Percentiles rank a stretch among this genome's conserved stretches.
phyloP scores from a whole-genome alignment of 2,888 invertebrate species.

The Hesperia comma region DNA sequence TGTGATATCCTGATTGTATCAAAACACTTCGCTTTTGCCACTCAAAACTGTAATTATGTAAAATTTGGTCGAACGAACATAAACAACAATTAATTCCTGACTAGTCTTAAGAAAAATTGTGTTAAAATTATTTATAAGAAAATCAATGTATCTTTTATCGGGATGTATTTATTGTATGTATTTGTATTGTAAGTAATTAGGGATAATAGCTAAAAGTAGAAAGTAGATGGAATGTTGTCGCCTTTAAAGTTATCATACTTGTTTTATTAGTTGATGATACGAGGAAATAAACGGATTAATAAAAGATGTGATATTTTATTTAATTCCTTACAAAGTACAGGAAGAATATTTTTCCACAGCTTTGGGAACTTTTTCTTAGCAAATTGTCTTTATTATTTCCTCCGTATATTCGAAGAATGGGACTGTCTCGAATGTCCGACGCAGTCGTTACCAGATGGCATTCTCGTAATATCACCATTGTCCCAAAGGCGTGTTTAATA shows the following conservation, averaged over 20 bases:
- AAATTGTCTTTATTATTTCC: conserved; percentile 40
- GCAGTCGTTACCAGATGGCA: conserved; percentile 33
- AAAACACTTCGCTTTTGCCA: conserved; percentile 51
- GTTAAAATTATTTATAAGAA: conserved; percentile 60
- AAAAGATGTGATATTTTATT: conserved; percentile 13
- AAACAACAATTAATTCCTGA: conserved; percentile 59
- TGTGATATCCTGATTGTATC: conserved; percentile 76
- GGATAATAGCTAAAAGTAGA: conserved; percentile 56
- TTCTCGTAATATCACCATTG: conserved; percentile 10
- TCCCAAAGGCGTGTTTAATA: conserved; percentile 8
- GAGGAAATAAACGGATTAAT: conserved; percentile 63
- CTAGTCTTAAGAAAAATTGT: conserved; percentile 71
- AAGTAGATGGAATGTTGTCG: conserved; percentile 59
- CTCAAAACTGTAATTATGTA: conserved; percentile 46
- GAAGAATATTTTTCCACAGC: not conserved
- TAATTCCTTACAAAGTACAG: not conserved
- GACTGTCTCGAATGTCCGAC: conserved; percentile 19
- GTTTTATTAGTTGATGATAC: conserved; percentile 63
- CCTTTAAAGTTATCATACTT: conserved; percentile 60
- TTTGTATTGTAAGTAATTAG: conserved; percentile 57
- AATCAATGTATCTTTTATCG: conserved; percentile 51
- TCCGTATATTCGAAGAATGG: conserved; percentile 10
- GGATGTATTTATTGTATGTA: conserved; percentile 63
- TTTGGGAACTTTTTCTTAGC: conserved; percentile 35
- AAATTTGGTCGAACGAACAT: conserved; percentile 48